Conservation (phyloP, 2,113 vertebrate species). For the Sialia sialis region DNA sequence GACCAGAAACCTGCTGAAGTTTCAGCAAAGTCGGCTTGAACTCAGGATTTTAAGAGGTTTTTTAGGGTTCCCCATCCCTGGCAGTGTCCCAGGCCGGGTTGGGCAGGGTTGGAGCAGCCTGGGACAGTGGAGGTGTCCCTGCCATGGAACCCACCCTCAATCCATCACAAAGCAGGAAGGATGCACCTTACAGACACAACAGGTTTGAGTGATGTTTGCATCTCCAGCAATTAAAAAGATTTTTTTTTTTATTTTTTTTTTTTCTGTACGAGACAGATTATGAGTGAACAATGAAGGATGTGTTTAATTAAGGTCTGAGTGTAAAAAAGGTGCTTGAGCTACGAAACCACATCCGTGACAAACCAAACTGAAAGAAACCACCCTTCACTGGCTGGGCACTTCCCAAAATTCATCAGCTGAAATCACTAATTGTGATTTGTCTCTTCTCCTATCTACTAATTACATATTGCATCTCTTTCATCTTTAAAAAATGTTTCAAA, state of each 20-base stretch:
- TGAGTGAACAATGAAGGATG: background rate
- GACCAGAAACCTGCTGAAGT: background rate
- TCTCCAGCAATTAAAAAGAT: background rate
- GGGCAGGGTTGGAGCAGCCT: background rate
- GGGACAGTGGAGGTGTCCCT: background rate
- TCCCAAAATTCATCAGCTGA: background rate
- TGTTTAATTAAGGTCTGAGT: background rate
- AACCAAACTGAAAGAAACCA: background rate
- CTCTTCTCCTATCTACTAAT: background rate
- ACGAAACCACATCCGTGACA: rapidly evolving
- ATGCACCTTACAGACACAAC: background rate
- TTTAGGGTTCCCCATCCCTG: background rate
- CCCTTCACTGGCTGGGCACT: background rate
- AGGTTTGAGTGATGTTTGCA: background rate
- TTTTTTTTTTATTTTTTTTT: background rate
- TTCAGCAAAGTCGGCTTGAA: background rate
- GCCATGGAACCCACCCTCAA: background rate
- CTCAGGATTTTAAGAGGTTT: background rate
- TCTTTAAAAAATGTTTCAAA: background rate
- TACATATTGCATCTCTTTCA: background rate
- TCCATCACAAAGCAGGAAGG: rapidly evolving
- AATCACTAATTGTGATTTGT: background rate
- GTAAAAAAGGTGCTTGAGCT: background rate
- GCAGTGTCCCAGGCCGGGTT: background rate
- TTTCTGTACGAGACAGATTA: rapidly evolving